Conservation (phyloP, 2,113 vertebrate genomes). For the Ctenodactylus gundi region DNA sequence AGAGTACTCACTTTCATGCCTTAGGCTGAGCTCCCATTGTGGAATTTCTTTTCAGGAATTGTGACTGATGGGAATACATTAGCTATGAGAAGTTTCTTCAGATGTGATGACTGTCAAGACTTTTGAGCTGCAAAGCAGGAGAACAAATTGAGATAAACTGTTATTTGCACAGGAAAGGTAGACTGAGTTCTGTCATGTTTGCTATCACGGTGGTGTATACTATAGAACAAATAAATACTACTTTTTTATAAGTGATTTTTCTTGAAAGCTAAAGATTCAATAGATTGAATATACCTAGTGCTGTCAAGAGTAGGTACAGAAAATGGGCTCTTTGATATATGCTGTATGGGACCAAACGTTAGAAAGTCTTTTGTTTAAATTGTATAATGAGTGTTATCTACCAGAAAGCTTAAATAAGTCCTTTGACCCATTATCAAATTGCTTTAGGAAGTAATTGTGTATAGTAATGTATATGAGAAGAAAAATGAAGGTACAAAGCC, state of each 20-base stretch:
- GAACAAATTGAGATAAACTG: neutral
- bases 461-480: neutral
- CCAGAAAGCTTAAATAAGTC: neutral
- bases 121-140: slow-evolving; percentile 1
- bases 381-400: neutral
- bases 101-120: neutral
- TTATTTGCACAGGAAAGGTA: slow-evolving; percentile 25
- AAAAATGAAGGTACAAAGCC: neutral
- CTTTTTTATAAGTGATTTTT: neutral
- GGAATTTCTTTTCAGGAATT: slow-evolving; percentile 34
- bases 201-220: neutral
- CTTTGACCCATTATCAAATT: neutral
- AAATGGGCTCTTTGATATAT: neutral
- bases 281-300: neutral
- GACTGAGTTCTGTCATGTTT: neutral
- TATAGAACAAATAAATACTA: neutral
- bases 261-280: neutral
- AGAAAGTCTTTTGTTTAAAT: neutral
- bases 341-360: neutral
- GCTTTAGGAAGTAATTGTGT: neutral
- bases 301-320: neutral
- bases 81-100: slow-evolving; percentile 14
- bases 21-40: neutral
- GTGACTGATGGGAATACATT: neutral
- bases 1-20: neutral